phyloP scores from a whole-genome alignment of 2,888 invertebrate genomes.

The Ischnura elegans region DNA sequence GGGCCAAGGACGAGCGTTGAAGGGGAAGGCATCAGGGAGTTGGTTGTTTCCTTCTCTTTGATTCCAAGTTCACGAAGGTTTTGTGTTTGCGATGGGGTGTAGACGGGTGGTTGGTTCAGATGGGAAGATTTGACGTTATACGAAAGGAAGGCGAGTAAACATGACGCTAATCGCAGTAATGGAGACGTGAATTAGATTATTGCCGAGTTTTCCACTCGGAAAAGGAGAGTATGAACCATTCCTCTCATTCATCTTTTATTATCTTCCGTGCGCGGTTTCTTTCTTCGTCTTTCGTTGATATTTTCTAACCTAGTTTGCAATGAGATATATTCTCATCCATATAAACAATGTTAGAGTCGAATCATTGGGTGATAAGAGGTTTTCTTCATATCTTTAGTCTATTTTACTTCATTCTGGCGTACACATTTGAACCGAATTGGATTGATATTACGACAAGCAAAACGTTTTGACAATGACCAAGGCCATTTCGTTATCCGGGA shows the following conservation, averaged over 20 bases:
- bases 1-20: background rate
- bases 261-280: background rate
- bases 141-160: background rate
- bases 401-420: too few species aligned
- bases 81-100: background rate
- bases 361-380: too few species aligned
- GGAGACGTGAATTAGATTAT: constrained; percentile 61
- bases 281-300: background rate
- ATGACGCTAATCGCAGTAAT: constrained; percentile 55
- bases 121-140: background rate
- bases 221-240: background rate
- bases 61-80: background rate
- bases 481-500: background rate
- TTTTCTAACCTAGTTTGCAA: background rate
- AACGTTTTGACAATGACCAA: too few species aligned
- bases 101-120: background rate
- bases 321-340: too few species aligned
- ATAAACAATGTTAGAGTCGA: too few species aligned
- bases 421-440: too few species aligned
- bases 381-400: too few species aligned
- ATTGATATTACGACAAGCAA: too few species aligned
- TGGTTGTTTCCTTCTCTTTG: constrained; percentile 12
- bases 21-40: background rate
- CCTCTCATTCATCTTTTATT: background rate
- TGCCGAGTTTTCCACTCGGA: constrained; percentile 25